These are phyloP conservation scores for Drosophila auraria DNA, from an alignment of 1,140 invertebrate genomes.

Conservation along the genomic window DNA sequence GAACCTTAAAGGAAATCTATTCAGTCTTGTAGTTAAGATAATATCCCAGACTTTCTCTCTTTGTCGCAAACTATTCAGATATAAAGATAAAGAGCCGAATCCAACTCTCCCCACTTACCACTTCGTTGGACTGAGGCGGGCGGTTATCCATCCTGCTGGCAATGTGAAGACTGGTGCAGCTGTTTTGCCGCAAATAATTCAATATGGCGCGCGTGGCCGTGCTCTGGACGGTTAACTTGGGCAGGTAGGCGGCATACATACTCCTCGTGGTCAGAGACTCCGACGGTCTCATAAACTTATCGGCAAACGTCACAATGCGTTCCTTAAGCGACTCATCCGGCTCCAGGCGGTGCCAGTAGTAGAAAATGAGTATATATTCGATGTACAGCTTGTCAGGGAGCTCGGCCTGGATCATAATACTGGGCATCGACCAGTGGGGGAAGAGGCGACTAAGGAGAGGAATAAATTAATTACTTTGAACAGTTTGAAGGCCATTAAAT, in stretches of 20 bases:
- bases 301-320: constrained; percentile 67
- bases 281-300: constrained; percentile 69
- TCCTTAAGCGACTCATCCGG: constrained; percentile 48
- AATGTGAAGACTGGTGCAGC: constrained; percentile 51
- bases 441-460: constrained; percentile 55
- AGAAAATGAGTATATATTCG: constrained; percentile 75
- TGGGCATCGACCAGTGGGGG: constrained; percentile 57
- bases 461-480: not conserved
- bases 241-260: constrained; percentile 56
- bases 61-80: not conserved
- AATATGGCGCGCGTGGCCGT: constrained; percentile 66
- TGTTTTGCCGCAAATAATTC: constrained; percentile 51
- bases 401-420: constrained; percentile 51
- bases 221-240: constrained; percentile 39
- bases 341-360: constrained; percentile 73
- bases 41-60: not conserved
- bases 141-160: constrained; percentile 66
- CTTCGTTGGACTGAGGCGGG: constrained; percentile 32
- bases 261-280: constrained; percentile 37
- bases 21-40: too few species aligned
- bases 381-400: constrained; percentile 71
- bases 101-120: constrained; percentile 45
- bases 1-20: too few species aligned
- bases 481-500: not conserved
- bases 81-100: not conserved